Evolutionary conservation across 2,888 invertebrate genomes (phyloP), one percentile per base, ranked within the genome.

Genomic region (Euzophera pinguis): DNA sequence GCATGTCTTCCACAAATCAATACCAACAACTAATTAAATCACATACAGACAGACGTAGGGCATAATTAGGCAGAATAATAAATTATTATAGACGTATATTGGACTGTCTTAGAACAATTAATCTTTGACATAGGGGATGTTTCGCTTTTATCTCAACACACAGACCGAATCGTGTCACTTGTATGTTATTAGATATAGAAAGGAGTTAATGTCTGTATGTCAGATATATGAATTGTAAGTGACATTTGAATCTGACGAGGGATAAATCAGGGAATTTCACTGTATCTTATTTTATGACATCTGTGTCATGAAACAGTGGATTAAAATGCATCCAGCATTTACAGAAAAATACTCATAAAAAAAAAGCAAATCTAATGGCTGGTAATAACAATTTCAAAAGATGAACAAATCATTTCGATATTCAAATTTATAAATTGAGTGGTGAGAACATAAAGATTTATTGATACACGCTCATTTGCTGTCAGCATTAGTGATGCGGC

Each of bases 101-200:
- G 45, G 14, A 32, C 45, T 29, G 45, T 45, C 45, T 32, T 1
- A 6, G 34, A 32, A 45, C 45, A 45, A 45, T 45, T 45, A 32
- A 45, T 45, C 45, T 45, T 45, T 45, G 45, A 45, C 45, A 45
- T 45, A 34, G 45, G 45, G 45, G 45, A 45, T 32, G 45, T 45
- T 45, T 45, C 45, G 54, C 60, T 63, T 63, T 61, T 58, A 61
- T 63, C 59, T 59, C 39, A 32, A 52, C 41, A 50, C 39, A 50
- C 49, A 50, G 49, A 38, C 49, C 48, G 37, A 38, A 50, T 39
- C 49, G 39, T 50, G 49, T 50, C 49, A 39, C 49, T 39, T 50
- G 27, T 37, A 38, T 50, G 39, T 50, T 50, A 50, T 50, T 50
- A 50, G 49, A 50, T 50, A 50, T 50, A 32, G 49, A 39, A 39